These are phyloP conservation scores for Passerculus sandwichensis DNA, from an alignment of 2,797 vertebrate genomes.

Conservation along the genomic window DNA sequence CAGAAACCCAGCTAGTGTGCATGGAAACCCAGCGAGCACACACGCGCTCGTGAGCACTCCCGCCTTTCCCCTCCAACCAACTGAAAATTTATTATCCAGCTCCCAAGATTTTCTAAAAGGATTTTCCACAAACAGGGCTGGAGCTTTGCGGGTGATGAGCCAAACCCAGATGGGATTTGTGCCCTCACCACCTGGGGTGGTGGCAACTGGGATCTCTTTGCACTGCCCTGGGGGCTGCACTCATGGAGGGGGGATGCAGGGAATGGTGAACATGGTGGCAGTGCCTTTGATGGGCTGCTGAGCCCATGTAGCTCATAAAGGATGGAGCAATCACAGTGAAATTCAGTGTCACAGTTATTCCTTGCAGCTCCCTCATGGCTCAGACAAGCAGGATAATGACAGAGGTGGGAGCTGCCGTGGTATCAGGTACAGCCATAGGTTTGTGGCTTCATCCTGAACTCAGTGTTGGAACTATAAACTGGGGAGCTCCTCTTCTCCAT, in stretches of 20 bases:
- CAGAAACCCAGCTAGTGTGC: neutral
- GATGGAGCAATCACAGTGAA: neutral
- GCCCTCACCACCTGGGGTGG: neutral
- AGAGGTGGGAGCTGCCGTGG: fast-evolving
- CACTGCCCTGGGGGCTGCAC: neutral
- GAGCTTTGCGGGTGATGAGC: neutral
- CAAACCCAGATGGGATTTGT: neutral
- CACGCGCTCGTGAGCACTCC: neutral
- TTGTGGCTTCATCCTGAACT: neutral
- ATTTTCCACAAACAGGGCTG: neutral
- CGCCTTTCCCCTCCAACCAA: neutral
- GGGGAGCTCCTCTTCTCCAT: neutral
- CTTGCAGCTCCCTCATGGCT: neutral
- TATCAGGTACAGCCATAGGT: neutral
- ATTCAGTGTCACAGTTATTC: neutral
- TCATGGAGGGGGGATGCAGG: fast-evolving
- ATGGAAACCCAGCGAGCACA: neutral
- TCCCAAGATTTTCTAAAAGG: neutral
- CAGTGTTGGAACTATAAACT: neutral
- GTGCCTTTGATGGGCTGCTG: fast-evolving
- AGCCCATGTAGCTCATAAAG: fast-evolving
- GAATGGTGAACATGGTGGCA: fast-evolving
- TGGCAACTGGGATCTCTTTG: neutral
- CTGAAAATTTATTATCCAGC: neutral
- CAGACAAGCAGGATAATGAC: neutral